Evolutionary conservation across 2,888 invertebrate species (phyloP), one percentile per base, ranked within the genome.

Genomic region (Cantharis rustica): DNA sequence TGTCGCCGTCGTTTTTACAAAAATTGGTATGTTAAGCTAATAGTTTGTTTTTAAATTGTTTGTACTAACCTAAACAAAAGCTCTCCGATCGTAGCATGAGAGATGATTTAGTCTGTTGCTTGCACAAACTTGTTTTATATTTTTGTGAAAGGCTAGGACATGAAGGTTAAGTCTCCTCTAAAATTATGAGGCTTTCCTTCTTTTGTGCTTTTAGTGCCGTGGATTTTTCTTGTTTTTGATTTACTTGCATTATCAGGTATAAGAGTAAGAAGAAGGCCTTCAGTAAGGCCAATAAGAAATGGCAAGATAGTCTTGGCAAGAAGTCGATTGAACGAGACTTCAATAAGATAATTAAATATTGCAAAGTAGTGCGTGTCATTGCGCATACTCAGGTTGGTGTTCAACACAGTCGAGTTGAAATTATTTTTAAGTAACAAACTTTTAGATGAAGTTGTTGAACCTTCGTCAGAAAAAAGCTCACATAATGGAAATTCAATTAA

Each of bases 261-360:
- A 96, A 97, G 91, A 97, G 97, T 90, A 98, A 99, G 94, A 99
- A 98, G 96, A 99, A 98, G 97, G 99, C 99, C 81, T 99, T 99
- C 91, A 96, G 97, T 82, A 99, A 99, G 90, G 93, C 97, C 80
- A 95, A 96, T 88, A 98, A 98, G 91, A 99, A 99, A 89, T 99
- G 99, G 99, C 95, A 96, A 85, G 99, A 99, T 91, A 96, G 97
- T 85, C 92, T 96, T 83, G 99, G 99, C 77, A 96, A 96, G 89
- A 97, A 98, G 90, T 96, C 97, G 81, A 98, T 99, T 88, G 98
- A 98, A 85, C 95, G 95, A 83, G 98, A 99, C 87, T 95, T 99
- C 87, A 95, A 94, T 90, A 98, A 98, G 89, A 98, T 99, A 92
- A 93, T 97, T 88, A 98, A 98, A 85, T 99, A 99, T 92, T 99